A percentile compares a stretch with the other conserved stretches of the same genome.
phyloP scores from a whole-genome alignment of 2,888 invertebrate genomes.

The Pilophorus perplexus region DNA sequence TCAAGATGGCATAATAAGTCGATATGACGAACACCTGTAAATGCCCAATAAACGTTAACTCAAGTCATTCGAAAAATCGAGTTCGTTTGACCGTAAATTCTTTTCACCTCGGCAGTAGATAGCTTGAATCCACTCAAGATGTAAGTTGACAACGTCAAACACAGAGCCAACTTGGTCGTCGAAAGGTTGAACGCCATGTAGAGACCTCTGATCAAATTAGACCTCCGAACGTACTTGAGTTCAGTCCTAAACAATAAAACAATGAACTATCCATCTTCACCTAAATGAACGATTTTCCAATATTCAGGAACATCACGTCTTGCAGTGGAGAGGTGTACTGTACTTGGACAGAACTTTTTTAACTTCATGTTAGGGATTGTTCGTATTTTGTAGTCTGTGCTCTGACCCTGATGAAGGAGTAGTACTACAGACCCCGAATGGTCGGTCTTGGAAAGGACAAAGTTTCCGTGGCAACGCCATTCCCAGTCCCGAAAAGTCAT shows the following conservation, averaged over 20 bases:
- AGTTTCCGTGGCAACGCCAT: too few relatives aligned
- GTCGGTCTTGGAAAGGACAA: too few relatives aligned
- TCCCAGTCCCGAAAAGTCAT: too few relatives aligned
- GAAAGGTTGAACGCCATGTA: conserved; percentile 64
- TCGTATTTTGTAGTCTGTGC: too few relatives aligned
- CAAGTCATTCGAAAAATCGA: too few relatives aligned
- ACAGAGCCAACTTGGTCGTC: conserved; percentile 67
- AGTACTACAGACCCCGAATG: too few relatives aligned
- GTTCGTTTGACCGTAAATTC: too few relatives aligned
- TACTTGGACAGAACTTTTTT: too few relatives aligned
- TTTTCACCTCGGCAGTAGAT: conserved; percentile 46
- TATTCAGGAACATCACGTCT: too few relatives aligned
- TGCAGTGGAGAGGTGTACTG: too few relatives aligned
- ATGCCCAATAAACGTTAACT: neutral
- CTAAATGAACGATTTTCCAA: neutral
- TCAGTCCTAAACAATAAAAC: conserved; percentile 49
- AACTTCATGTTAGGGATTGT: too few relatives aligned
- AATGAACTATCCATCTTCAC: neutral
- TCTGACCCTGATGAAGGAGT: too few relatives aligned
- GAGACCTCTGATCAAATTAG: conserved; percentile 62
- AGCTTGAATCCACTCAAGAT: conserved; percentile 49
- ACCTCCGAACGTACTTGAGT: conserved; percentile 60
- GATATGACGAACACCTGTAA: conserved; percentile 49
- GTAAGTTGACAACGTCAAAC: conserved; percentile 65
- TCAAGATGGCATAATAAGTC: conserved; percentile 54